Evolutionary conservation across 2,113 vertebrate genomes (phyloP).

Genomic region (Ceyx margarethae): DNA sequence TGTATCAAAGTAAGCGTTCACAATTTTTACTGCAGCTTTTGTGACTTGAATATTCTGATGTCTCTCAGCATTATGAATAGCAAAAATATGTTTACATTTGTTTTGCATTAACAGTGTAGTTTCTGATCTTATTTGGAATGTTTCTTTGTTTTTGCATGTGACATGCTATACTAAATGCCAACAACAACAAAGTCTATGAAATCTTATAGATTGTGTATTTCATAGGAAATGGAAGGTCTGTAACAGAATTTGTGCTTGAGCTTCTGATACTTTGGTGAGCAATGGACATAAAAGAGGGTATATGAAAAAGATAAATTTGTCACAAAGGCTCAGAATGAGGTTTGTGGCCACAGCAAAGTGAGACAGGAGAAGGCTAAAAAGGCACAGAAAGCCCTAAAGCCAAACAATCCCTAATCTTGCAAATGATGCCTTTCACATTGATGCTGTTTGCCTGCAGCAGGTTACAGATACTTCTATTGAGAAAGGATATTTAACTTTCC

Average conservation of each 20-base stretch:
- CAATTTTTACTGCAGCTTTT: background rate
- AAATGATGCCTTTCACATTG: background rate
- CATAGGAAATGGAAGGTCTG: background rate
- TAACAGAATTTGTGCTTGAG: background rate
- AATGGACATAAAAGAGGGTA: background rate
- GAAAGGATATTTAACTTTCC: background rate
- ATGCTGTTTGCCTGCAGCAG: background rate
- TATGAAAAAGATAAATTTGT: background rate
- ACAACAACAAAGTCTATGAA: background rate
- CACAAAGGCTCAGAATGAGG: background rate
- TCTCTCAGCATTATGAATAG: background rate
- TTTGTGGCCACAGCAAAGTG: background rate
- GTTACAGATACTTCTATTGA: background rate
- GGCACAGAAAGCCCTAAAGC: background rate
- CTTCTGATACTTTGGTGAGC: background rate
- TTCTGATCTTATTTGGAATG: background rate
- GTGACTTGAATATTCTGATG: background rate
- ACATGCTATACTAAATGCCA: background rate
- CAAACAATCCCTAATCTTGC: background rate
- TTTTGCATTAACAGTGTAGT: background rate
- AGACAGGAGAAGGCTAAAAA: background rate
- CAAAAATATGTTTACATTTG: background rate
- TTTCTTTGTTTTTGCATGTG: background rate
- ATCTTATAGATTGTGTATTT: background rate
- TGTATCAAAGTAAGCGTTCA: background rate